Base-by-base conservation (phyloP, 2,113 vertebrate species). In the Trogon melanurus region DNA sequence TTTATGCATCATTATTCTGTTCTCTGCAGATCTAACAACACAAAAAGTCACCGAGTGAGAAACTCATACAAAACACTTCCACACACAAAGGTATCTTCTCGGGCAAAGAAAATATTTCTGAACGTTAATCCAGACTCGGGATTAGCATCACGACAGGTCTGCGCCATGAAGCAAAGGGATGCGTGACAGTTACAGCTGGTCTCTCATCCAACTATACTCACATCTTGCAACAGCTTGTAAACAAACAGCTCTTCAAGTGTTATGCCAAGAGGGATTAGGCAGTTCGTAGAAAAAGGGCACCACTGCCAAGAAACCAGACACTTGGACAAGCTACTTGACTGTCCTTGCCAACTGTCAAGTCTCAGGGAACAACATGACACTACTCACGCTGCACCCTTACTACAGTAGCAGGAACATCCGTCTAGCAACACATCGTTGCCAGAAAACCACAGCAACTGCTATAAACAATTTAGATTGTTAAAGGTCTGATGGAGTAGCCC, bases 1-100 rank as follows among this genome's bases (percentile, higher is more conserved):
- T 88, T 99, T 99, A 73, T 98, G 98, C 99, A 99, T 98, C 98
- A 99, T 99, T 95, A 98, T 98, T 91, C 98, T 97, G 96, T 99
- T 99, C 96, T 99, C 99, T 89, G 98, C 97, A 58, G 99, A 99
- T 87, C 98, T 98, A 88, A 13, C 80, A 84, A 90, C 23, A 84
- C 5, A 92, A 81, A 92, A 86, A 74, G 41, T 76, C 27, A 90
- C 3, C 7, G 11, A 86, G 27, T 90, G 17, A 95, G 80, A 84
- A 87, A 87, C 7, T 64, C 44, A 20, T 16, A 57, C 0, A 1
- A 54, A 44, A 78, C 48, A 50, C 14, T 83, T 72, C 16, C 17
- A 75, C 4, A 12, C 5, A 13, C 7, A 6, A 95, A 86, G 15
- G 19, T 26, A 60, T 16, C 47, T 83, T 51, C 29, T 22, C 54